phyloP scores from a whole-genome alignment of 2,797 vertebrate genomes.

The Myioborus melanocephalus region DNA sequence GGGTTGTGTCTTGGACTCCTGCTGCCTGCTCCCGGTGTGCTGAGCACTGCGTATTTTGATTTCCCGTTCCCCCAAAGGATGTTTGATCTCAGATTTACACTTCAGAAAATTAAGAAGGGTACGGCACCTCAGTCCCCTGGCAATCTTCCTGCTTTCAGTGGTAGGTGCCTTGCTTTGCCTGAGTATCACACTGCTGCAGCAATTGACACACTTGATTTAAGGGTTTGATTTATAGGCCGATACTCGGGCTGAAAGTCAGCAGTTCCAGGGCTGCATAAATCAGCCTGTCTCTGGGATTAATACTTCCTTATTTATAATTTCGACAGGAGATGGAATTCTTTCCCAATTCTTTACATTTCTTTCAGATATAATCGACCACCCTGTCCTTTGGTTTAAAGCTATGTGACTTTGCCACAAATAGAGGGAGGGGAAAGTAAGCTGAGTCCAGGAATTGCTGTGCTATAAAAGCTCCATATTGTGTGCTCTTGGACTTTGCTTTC shows the following conservation, averaged over 20 bases:
- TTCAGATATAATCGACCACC: slow-evolving; percentile 66
- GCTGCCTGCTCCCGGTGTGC: slow-evolving; percentile 53
- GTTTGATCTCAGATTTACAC: slow-evolving; percentile 68
- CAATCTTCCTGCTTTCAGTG: slow-evolving; percentile 51
- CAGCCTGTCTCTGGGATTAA: slow-evolving; percentile 59
- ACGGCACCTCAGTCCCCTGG: slow-evolving; percentile 40
- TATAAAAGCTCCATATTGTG: slow-evolving; percentile 71
- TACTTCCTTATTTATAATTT: slow-evolving; percentile 69
- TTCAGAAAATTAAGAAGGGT: slow-evolving; percentile 50
- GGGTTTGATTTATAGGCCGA: slow-evolving; percentile 70
- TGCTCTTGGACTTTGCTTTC: slow-evolving; percentile 70
- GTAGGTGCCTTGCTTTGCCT: slow-evolving; percentile 36
- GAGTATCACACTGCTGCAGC: not conserved
- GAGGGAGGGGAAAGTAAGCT: slow-evolving; percentile 33
- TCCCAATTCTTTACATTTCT: slow-evolving; percentile 70
- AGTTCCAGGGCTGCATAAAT: slow-evolving; percentile 62
- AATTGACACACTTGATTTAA: slow-evolving; percentile 62
- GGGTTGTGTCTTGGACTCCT: slow-evolving; percentile 62
- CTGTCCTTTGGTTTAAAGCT: slow-evolving; percentile 71
- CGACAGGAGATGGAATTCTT: slow-evolving; percentile 70
- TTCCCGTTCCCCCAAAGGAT: slow-evolving; percentile 20
- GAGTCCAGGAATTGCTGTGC: slow-evolving; percentile 72
- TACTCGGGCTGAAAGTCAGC: slow-evolving; percentile 63
- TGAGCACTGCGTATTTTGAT: slow-evolving; percentile 55
- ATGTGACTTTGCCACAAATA: slow-evolving; percentile 66